Evolutionary conservation across 2,888 invertebrate genomes (phyloP).

Genomic region (Hyles lineata): DNA sequence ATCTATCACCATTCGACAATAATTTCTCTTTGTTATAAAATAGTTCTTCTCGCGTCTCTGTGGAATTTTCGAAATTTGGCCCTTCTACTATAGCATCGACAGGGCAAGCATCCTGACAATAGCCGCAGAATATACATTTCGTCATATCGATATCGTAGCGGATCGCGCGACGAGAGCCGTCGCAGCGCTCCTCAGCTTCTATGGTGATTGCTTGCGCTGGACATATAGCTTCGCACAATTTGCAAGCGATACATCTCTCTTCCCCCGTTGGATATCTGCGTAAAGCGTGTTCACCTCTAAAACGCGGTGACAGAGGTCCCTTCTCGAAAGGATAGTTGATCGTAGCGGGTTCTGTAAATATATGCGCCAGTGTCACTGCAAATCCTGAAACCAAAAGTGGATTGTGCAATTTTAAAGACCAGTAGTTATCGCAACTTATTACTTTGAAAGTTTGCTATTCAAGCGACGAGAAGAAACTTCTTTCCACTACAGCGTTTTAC

Average conservation of each 20-base stretch:
- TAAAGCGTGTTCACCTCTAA: constrained; percentile 99
- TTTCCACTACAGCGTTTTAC: constrained; percentile 4
- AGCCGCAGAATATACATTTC: constrained; percentile 99
- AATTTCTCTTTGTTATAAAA: constrained; percentile 99
- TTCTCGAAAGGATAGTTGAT: constrained; percentile 99
- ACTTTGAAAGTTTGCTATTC: background rate
- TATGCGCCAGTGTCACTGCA: constrained; percentile 90
- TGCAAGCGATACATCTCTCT: constrained; percentile 99
- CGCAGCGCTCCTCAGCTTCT: constrained; percentile 97
- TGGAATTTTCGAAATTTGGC: constrained; percentile 99
- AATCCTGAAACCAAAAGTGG: constrained; percentile 81
- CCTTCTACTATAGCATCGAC: constrained; percentile 99
- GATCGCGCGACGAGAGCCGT: constrained; percentile 97
- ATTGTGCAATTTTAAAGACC: background rate
- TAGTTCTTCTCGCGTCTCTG: constrained; percentile 98
- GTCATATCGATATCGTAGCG: constrained; percentile 99
- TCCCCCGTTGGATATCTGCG: constrained; percentile 98
- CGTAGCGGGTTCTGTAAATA: constrained; percentile 94
- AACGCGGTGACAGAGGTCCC: constrained; percentile 98
- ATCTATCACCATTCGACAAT: constrained; percentile 97
- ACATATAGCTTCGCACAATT: constrained; percentile 99
- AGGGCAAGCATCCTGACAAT: constrained; percentile 99
- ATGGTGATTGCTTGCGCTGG: constrained; percentile 99
- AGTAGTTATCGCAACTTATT: background rate
- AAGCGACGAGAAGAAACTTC: background rate